A percentile compares a stretch with the other conserved stretches of the same genome.
These are phyloP conservation scores for Acrossocheilus wenchowensis DNA, from an alignment of 2,797 vertebrate genomes.

Conservation along the genomic window DNA sequence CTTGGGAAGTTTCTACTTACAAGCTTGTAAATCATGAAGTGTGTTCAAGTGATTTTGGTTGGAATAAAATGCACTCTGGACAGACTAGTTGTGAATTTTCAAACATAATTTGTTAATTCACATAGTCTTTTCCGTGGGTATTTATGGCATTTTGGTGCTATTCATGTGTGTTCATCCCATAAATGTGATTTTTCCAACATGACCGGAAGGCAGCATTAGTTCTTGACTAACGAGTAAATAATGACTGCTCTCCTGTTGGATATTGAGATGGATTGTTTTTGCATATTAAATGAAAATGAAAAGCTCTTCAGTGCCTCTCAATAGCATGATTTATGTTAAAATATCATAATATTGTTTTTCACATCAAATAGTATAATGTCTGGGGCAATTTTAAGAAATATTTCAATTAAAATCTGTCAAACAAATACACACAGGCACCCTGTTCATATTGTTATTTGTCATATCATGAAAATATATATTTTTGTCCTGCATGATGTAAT, in stretches of 20 bases:
- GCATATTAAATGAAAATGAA: slow-evolving; percentile 4
- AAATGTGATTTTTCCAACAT: background rate
- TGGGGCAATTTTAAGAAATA: background rate
- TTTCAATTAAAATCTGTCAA: background rate
- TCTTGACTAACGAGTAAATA: slow-evolving; percentile 26
- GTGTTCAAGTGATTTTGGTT: background rate
- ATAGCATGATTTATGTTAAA: background rate
- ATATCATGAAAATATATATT: background rate
- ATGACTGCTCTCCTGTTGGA: background rate
- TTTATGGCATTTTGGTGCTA: background rate
- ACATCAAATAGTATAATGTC: background rate
- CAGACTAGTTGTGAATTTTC: background rate
- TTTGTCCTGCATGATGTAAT: background rate
- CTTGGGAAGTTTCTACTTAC: background rate
- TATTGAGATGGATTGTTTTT: slow-evolving; percentile 28
- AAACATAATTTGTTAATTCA: background rate
- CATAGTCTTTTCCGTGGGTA: background rate
- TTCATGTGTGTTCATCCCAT: background rate
- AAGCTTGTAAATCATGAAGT: background rate
- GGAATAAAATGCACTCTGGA: background rate
- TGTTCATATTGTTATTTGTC: background rate
- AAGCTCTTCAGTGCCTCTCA: slow-evolving; percentile 6
- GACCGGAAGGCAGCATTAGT: slow-evolving; percentile 1
- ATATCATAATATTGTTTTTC: background rate
- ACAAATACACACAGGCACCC: background rate